phyloP scores from a whole-genome alignment of 2,888 invertebrate genomes.

The Chrysina gloriosa region DNA sequence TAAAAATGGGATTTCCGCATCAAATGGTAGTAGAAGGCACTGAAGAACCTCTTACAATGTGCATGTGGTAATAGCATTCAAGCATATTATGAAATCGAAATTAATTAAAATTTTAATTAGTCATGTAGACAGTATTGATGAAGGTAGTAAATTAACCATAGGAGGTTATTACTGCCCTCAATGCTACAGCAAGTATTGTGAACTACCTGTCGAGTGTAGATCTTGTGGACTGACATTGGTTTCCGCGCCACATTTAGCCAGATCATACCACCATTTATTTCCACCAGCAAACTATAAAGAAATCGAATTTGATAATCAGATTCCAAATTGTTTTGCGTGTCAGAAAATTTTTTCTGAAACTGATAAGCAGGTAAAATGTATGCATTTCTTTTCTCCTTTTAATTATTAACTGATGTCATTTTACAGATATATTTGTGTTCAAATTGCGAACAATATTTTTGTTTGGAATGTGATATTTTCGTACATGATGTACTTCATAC shows the following conservation, averaged over 20 bases:
- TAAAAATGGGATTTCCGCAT: constrained; percentile 98
- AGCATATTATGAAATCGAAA: too few relatives aligned
- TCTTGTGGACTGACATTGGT: constrained; percentile 96
- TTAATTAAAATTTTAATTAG: too few relatives aligned
- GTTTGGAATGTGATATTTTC: constrained; percentile 95
- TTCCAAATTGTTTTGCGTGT: constrained; percentile 78
- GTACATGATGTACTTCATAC: constrained; percentile 94
- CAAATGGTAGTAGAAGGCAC: constrained; percentile 71
- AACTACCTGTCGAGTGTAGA: constrained; percentile 96
- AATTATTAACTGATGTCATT: constrained; percentile 46
- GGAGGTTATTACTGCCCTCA: constrained; percentile 93
- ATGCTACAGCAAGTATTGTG: constrained; percentile 97
- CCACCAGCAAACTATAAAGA: constrained; percentile 90
- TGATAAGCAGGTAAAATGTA: constrained; percentile 83
- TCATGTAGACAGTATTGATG: constrained; percentile 82
- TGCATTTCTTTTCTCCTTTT: too few relatives aligned
- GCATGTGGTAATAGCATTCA: constrained; percentile 96
- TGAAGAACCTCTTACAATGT: constrained; percentile 80
- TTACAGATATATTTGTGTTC: constrained; percentile 84
- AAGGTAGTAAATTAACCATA: constrained; percentile 75
- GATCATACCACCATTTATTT: constrained; percentile 97
- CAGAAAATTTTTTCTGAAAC: constrained; percentile 73
- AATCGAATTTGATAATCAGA: constrained; percentile 71
- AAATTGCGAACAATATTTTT: constrained; percentile 84
- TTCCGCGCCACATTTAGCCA: constrained; percentile 96